Evolutionary conservation across 2,113 vertebrate genomes (phyloP).

Genomic region (Trichechus manatus): DNA sequence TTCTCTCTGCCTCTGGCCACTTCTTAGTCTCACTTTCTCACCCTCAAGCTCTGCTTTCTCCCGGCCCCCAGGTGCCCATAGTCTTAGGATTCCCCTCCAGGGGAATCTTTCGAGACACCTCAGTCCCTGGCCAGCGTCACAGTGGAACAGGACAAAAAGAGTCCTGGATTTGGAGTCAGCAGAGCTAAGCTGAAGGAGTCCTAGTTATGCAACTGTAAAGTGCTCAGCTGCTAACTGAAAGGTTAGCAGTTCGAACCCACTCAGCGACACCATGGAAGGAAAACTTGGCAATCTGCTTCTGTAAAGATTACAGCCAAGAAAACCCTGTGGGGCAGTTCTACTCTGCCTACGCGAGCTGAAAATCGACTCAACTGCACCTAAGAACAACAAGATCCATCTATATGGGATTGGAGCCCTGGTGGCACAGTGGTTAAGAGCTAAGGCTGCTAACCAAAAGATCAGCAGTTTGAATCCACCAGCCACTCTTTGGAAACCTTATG

Average conservation of each 20-base stretch:
- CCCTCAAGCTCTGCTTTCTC: neutral
- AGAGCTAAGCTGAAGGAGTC: neutral
- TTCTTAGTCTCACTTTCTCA: neutral
- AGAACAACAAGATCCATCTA: neutral
- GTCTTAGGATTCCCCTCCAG: neutral
- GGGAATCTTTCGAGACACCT: neutral
- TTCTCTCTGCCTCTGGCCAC: neutral
- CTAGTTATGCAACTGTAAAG: neutral
- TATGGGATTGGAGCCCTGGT: too few species aligned
- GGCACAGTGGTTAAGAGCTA: too few species aligned
- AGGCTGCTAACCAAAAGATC: too few species aligned
- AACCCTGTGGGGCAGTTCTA: neutral
- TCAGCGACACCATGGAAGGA: neutral
- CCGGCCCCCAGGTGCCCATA: too few species aligned
- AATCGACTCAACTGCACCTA: neutral
- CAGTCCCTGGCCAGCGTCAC: neutral
- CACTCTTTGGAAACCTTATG: too few species aligned
- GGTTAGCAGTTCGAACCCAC: neutral
- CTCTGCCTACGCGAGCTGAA: neutral
- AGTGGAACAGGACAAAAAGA: neutral
- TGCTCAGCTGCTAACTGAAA: neutral
- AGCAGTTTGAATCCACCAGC: too few species aligned
- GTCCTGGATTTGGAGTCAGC: neutral
- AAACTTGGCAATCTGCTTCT: neutral
- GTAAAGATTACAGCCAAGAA: neutral